These are phyloP conservation scores for Pipra filicauda DNA, from an alignment of 2,113 vertebrate species.

Conservation along the genomic window DNA sequence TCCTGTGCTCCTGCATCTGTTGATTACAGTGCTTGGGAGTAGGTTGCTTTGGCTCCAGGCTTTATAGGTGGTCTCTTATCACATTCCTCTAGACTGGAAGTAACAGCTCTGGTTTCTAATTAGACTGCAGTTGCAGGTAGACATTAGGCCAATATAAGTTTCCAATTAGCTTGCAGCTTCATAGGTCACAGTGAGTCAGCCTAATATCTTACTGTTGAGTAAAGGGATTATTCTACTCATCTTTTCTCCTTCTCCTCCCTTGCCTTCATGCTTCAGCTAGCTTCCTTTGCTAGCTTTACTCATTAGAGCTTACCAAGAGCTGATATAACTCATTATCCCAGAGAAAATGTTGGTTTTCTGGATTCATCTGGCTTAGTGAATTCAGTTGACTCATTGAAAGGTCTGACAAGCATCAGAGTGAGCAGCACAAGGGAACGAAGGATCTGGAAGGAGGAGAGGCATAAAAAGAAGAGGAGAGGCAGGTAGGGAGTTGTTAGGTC, in stretches of 20 bases:
- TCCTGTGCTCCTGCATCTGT: background rate
- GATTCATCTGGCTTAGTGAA: background rate
- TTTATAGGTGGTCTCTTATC: background rate
- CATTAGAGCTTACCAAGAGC: background rate
- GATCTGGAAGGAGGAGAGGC: background rate
- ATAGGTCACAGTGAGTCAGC: background rate
- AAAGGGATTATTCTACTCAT: slow-evolving; percentile 17
- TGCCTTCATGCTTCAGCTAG: background rate
- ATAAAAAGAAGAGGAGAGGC: background rate
- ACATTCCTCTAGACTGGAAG: background rate
- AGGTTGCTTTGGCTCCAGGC: background rate
- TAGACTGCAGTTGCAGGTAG: background rate
- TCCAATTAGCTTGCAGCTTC: background rate
- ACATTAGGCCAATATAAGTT: background rate
- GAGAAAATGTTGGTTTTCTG: background rate
- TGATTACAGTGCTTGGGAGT: background rate
- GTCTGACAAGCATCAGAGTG: background rate
- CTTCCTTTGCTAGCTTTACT: background rate
- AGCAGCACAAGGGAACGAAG: background rate
- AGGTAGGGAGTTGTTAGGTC: background rate
- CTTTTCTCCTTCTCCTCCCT: background rate
- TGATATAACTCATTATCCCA: background rate
- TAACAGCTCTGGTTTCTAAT: background rate
- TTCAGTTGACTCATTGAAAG: background rate
- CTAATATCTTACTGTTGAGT: background rate